Evolutionary conservation across 2,888 invertebrate species (phyloP).

Genomic region (Netelia virgata): DNA sequence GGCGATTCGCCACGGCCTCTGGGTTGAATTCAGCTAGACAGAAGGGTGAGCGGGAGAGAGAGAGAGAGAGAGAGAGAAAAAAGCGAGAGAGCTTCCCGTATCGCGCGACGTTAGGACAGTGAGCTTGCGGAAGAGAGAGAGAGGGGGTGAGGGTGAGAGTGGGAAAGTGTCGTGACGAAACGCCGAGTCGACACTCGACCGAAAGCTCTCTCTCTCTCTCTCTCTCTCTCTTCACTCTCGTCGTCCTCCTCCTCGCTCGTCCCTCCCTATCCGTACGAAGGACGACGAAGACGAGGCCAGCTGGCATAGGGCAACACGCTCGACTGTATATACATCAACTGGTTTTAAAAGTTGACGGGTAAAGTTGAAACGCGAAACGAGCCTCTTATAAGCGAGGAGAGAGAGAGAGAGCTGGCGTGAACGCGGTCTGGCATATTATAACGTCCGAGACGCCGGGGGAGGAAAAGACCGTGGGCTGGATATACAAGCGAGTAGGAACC

Average conservation of each 20-base stretch:
- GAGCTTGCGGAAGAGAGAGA: slow-evolving; percentile 7
- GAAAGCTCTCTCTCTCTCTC: slow-evolving; percentile 17
- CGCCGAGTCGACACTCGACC: slow-evolving; percentile 53
- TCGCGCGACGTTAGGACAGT: slow-evolving; percentile 6
- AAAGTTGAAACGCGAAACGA: slow-evolving; percentile 66
- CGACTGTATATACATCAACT: slow-evolving; percentile 18
- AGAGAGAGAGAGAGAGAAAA: slow-evolving; percentile 13
- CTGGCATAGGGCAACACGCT: slow-evolving; percentile 28
- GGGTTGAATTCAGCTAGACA: slow-evolving; percentile 46
- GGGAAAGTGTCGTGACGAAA: slow-evolving; percentile 60
- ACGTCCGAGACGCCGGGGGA: slow-evolving; percentile 2
- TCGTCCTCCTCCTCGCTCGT: neutral
- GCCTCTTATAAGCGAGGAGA: slow-evolving; percentile 55
- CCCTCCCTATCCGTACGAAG: slow-evolving; percentile 15
- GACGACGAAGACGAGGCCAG: slow-evolving; percentile 36
- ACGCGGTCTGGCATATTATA: slow-evolving; percentile 56
- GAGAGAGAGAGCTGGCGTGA: slow-evolving; percentile 19
- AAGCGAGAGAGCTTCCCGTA: slow-evolving; percentile 3
- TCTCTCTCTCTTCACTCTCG: neutral
- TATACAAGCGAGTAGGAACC: slow-evolving; percentile 39
- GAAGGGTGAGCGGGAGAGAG: slow-evolving; percentile 3
- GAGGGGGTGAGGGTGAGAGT: slow-evolving; percentile 12
- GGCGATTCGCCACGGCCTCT: slow-evolving; percentile 10
- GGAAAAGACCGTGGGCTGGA: neutral
- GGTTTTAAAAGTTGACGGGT: slow-evolving; percentile 60